phyloP scores from a whole-genome alignment of 2,888 invertebrate species.

The Pharmacophagus antenor region DNA sequence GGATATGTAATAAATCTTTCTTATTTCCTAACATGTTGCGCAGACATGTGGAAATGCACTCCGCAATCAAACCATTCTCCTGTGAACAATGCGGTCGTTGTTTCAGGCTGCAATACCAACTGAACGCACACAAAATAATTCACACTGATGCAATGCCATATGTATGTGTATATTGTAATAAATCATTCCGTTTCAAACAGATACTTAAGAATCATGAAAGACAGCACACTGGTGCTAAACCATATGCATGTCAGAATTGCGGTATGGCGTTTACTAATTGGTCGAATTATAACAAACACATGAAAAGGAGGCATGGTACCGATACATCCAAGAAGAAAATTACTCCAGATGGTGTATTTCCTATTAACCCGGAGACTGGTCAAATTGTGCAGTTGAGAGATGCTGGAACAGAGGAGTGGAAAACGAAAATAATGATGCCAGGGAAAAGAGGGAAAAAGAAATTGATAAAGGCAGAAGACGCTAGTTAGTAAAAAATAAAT shows the following conservation, averaged over 20 bases:
- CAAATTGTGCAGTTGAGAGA: constrained; percentile 61
- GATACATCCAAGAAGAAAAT: constrained; percentile 76
- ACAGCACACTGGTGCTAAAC: constrained; percentile 86
- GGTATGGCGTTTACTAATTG: constrained; percentile 88
- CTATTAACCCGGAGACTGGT: constrained; percentile 68
- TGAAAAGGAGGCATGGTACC: constrained; percentile 86
- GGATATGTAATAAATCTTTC: constrained; percentile 69
- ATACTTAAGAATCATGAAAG: constrained; percentile 86
- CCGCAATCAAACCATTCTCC: constrained; percentile 64
- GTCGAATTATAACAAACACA: constrained; percentile 91
- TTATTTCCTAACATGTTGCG: constrained; percentile 69
- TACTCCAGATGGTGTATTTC: constrained; percentile 76
- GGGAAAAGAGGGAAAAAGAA: constrained; percentile 67
- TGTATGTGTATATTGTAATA: constrained; percentile 87
- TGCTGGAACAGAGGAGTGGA: constrained; percentile 69
- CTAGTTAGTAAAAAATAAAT: constrained; percentile 19
- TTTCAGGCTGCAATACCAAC: constrained; percentile 84
- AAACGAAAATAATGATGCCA: constrained; percentile 68
- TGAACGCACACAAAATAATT: constrained; percentile 87
- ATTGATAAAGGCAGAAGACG: constrained; percentile 52
- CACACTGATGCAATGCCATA: constrained; percentile 91
- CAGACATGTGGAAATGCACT: constrained; percentile 71
- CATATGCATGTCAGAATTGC: constrained; percentile 87
- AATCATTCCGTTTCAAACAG: constrained; percentile 88
- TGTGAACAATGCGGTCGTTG: constrained; percentile 71